Evolutionary conservation across 2,113 vertebrate genomes (phyloP).

Genomic region (Trachemys scripta): DNA sequence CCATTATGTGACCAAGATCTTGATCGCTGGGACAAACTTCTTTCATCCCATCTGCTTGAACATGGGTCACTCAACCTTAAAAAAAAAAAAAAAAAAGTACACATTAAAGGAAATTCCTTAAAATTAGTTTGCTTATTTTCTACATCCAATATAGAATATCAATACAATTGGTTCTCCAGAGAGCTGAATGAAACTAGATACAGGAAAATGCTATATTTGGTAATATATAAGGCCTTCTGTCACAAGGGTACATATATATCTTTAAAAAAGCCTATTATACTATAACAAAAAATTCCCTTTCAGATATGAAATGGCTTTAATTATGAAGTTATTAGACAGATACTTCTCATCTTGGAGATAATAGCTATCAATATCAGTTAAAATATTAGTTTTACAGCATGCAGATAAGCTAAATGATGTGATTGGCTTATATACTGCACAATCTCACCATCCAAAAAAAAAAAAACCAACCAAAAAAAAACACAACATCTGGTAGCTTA

Average conservation of each 20-base stretch:
- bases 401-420: background rate
- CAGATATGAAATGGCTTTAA: background rate
- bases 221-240: background rate
- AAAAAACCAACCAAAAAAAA: too few relatives aligned
- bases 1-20: conserved; percentile 88
- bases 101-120: background rate
- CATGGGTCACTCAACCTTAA: conserved; percentile 86
- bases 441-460: background rate
- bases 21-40: conserved; percentile 89
- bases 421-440: background rate
- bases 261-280: background rate
- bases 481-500: background rate
- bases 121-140: background rate
- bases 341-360: background rate
- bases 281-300: background rate
- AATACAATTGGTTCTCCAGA: background rate
- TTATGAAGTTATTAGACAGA: too few relatives aligned
- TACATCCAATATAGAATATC: background rate
- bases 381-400: background rate
- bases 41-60: conserved; percentile 91
- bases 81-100: conserved; percentile 27
- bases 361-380: background rate
- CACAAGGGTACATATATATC: too few relatives aligned
- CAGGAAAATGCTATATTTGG: background rate
- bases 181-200: background rate